Evolutionary conservation across 2,888 invertebrate genomes (phyloP).

Genomic region (Cephus pygmeus): DNA sequence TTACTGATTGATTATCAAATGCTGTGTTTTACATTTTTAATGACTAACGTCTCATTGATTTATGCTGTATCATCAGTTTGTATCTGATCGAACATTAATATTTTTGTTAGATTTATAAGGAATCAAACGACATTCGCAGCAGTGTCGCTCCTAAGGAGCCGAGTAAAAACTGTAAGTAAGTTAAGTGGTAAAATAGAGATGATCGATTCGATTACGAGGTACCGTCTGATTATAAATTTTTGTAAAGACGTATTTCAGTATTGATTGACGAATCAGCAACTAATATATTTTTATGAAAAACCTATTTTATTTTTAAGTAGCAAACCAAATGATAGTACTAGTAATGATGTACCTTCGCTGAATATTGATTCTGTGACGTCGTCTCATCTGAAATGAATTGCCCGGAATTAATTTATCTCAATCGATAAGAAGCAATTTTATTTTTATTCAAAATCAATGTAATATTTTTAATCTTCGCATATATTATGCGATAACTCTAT

Average conservation of each 20-base stretch:
- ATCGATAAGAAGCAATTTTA: not conserved
- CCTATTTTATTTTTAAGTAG: constrained; percentile 11
- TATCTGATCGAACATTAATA: not conserved
- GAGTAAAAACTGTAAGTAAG: not conserved
- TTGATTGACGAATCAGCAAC: constrained; percentile 20
- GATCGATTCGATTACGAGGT: not conserved
- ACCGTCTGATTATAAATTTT: not conserved
- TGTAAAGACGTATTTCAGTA: constrained; percentile 19
- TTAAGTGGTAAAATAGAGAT: not conserved
- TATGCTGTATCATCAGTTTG: constrained; percentile 1
- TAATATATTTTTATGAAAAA: constrained; percentile 38
- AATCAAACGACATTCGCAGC: not conserved
- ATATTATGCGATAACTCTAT: too few species aligned
- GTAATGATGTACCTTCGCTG: not conserved
- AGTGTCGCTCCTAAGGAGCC: not conserved
- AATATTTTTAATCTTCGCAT: too few species aligned
- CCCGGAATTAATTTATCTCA: not conserved
- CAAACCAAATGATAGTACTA: not conserved
- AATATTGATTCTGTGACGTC: not conserved
- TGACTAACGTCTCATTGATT: not conserved
- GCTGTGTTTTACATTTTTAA: not conserved
- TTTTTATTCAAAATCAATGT: too few species aligned
- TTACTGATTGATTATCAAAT: not conserved
- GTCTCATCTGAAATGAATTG: not conserved
- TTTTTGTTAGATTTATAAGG: not conserved